Evolutionary conservation across 2,888 invertebrate genomes (phyloP), one percentile per base, ranked within the genome.

Genomic region (Trachelus tabidus): DNA sequence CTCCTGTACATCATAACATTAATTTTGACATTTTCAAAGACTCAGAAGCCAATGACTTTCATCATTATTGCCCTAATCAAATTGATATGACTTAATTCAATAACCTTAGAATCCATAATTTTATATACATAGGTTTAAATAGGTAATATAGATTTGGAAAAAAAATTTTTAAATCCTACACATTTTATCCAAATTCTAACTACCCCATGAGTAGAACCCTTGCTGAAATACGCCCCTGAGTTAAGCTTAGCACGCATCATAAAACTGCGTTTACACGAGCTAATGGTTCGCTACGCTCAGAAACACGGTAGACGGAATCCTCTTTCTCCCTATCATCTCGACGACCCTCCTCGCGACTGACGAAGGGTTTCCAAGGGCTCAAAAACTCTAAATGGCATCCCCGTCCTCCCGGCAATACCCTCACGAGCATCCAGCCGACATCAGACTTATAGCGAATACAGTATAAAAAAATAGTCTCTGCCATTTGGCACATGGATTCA

Each of bases 181-280:
- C 6, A 56, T 9, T 56, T 23, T 23, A 56, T 56, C 23, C 23
- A 9, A 56, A 23, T 56, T 23, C 9, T 56, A 23, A 56, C 56
- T 56, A 56, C 56, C 56, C 56, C 56, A 23, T 56, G 56, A 56
- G 56, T 56, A 56, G 23, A 56, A 56, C 23, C 56, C 56, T 30
- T 31, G 37, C 23, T 34, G 35, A 74, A 74, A 74, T 74, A 34
- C 74, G 74, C 34, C 74, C 74, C 30, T 74, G 74, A 74, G 74
- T 33, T 74, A 74, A 74, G 35, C 74, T 35, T 23, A 30, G 81
- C 80, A 85, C 85, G 86, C 84, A 85, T 85, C 85, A 85, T 86
- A 85, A 86, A 86, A 85, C 80, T 82, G 84, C 84, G 81, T 84
- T 86, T 84, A 86, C 84, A 83, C 85, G 87, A 83, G 84, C 84